A percentile compares a stretch with the other conserved stretches of the same genome.
Conservation (phyloP, 1,140 invertebrate species). For the Andricus grossulariae region DNA sequence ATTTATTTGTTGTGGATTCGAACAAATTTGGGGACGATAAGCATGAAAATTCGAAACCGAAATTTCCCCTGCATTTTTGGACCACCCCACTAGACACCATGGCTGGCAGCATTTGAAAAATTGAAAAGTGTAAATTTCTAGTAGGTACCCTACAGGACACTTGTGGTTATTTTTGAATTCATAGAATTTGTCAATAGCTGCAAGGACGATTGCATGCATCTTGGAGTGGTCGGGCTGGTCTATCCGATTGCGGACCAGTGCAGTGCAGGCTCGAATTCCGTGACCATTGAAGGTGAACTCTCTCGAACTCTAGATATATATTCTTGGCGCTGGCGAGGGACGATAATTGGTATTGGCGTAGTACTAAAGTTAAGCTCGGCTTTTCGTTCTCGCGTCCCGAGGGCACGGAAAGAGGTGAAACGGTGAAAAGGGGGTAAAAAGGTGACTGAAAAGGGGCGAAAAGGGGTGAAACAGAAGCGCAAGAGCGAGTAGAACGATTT, state of each 20-base stretch:
- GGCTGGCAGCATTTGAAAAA: too few relatives aligned
- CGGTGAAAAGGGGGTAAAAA: not conserved
- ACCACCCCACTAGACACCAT: too few relatives aligned
- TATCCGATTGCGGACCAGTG: not conserved
- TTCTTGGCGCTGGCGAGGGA: slow-evolving; percentile 39
- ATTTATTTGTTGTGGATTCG: too few relatives aligned
- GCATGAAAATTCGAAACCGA: too few relatives aligned
- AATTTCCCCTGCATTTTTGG: too few relatives aligned
- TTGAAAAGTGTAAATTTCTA: too few relatives aligned
- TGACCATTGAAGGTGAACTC: slow-evolving; percentile 15
- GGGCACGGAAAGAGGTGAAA: slow-evolving; percentile 34
- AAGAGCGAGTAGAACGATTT: slow-evolving; percentile 53
- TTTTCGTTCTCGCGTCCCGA: slow-evolving; percentile 36
- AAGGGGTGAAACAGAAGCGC: slow-evolving; percentile 25
- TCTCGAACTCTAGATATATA: not conserved
- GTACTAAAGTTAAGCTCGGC: slow-evolving; percentile 35
- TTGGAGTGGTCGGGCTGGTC: not conserved
- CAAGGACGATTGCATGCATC: not conserved
- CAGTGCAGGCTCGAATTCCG: not conserved
- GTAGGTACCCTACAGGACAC: not conserved
- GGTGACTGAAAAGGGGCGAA: slow-evolving; percentile 27
- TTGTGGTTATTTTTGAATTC: slow-evolving; percentile 14
- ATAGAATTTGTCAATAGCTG: slow-evolving; percentile 21
- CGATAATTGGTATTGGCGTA: slow-evolving; percentile 58
- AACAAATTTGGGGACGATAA: too few relatives aligned